Conservation (phyloP, 2,888 invertebrate species). For the Parnassius glacialis region DNA sequence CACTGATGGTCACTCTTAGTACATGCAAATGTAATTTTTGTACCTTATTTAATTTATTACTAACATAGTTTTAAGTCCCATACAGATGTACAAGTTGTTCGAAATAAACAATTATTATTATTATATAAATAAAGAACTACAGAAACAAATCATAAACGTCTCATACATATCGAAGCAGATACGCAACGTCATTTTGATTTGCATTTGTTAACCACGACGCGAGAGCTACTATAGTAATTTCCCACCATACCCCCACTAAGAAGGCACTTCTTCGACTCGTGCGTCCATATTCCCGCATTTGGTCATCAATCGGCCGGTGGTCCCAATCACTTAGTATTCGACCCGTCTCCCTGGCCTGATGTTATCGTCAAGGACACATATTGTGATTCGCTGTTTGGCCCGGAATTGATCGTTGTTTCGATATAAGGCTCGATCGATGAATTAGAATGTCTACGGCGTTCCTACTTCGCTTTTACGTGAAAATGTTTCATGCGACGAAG, state of each 20-base stretch:
- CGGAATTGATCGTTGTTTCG: slow-evolving; percentile 67
- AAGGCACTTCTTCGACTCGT: slow-evolving; percentile 26
- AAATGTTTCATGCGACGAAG: slow-evolving; percentile 49
- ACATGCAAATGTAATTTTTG: too few species aligned
- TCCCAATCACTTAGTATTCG: slow-evolving; percentile 67
- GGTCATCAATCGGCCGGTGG: slow-evolving; percentile 62
- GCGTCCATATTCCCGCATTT: slow-evolving; percentile 30
- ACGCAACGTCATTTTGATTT: too few species aligned
- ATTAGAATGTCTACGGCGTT: slow-evolving; percentile 50
- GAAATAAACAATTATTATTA: too few species aligned
- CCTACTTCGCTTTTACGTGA: slow-evolving; percentile 47
- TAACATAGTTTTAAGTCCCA: too few species aligned
- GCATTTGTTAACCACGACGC: slow-evolving; percentile 1
- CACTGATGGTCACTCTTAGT: too few species aligned
- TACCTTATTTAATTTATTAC: too few species aligned
- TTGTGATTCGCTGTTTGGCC: slow-evolving; percentile 67
- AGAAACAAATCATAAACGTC: too few species aligned
- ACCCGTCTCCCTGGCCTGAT: slow-evolving; percentile 53
- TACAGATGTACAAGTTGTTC: too few species aligned
- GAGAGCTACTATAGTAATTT: slow-evolving; percentile 26
- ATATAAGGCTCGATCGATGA: slow-evolving; percentile 58
- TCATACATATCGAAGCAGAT: too few species aligned
- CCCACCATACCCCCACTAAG: slow-evolving; percentile 27
- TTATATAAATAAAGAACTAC: too few species aligned
- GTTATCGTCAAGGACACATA: slow-evolving; percentile 70